Evolutionary conservation across 2,888 invertebrate species (phyloP).

Genomic region (Mesorhabditis spiculigera): DNA sequence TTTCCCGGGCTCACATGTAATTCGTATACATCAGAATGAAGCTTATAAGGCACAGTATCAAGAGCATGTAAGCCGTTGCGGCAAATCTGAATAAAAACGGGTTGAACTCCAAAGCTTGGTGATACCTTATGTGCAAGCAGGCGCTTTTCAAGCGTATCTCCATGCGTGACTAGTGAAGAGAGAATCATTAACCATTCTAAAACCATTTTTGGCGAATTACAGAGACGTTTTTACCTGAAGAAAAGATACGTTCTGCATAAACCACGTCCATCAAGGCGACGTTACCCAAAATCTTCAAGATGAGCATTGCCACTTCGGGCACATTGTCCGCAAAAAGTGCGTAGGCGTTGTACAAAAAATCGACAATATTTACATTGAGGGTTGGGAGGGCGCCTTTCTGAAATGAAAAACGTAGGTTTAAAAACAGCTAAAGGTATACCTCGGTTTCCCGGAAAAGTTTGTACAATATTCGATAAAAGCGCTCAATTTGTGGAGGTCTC

Average conservation of each 20-base stretch:
- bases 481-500: constrained; percentile 36
- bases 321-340: constrained; percentile 21
- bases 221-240: constrained; percentile 8
- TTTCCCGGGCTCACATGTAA: constrained; percentile 32
- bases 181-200: constrained; percentile 47
- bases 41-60: constrained; percentile 23
- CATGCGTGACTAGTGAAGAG: constrained; percentile 31
- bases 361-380: constrained; percentile 24
- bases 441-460: constrained; percentile 39
- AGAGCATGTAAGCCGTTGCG: constrained; percentile 42
- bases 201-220: constrained; percentile 4
- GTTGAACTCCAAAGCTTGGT: neutral
- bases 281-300: constrained; percentile 48
- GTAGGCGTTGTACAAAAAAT: constrained; percentile 28
- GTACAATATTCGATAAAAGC: constrained; percentile 37
- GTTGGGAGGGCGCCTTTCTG: constrained; percentile 20
- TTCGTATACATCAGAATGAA: constrained; percentile 46
- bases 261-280: constrained; percentile 30
- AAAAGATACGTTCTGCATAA: constrained; percentile 37
- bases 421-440: constrained; percentile 12
- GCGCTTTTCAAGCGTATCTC: neutral
- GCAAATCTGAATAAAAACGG: constrained; percentile 27
- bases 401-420: constrained; percentile 5
- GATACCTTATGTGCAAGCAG: neutral
- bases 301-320: constrained; percentile 22